A percentile compares a stretch with the other conserved stretches of the same genome.
phyloP scores from a whole-genome alignment of 2,888 invertebrate species.

The Aquatica leii region DNA sequence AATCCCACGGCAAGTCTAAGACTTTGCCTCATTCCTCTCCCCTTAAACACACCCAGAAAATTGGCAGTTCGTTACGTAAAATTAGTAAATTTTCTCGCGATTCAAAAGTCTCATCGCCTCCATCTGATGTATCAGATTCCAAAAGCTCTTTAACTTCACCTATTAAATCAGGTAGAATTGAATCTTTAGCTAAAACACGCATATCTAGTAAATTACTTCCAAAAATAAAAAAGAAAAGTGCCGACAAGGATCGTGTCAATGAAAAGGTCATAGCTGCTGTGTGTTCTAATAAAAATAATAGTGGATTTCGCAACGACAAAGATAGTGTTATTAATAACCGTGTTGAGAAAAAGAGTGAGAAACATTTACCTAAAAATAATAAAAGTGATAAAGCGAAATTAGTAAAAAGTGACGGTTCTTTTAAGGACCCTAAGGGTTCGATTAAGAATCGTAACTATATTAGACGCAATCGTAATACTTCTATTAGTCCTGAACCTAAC shows the following conservation, averaged over 20 bases:
- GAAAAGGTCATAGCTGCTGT: slow-evolving; percentile 18
- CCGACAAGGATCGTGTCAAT: slow-evolving; percentile 3
- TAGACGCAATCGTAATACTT: slow-evolving; percentile 69
- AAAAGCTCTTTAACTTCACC: slow-evolving; percentile 54
- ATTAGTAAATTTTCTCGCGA: slow-evolving; percentile 47
- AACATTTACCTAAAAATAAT: slow-evolving; percentile 41
- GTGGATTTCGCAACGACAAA: slow-evolving; percentile 41
- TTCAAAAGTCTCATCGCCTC: slow-evolving; percentile 35
- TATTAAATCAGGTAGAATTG: slow-evolving; percentile 52
- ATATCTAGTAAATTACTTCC: slow-evolving; percentile 42
- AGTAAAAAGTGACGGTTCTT: slow-evolving; percentile 48
- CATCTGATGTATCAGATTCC: slow-evolving; percentile 26
- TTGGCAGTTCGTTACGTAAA: slow-evolving; percentile 45
- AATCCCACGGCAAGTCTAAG: slow-evolving; percentile 43
- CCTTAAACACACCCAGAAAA: slow-evolving; percentile 46
- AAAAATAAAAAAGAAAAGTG: slow-evolving; percentile 45
- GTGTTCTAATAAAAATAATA: slow-evolving; percentile 24
- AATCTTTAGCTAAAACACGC: slow-evolving; percentile 43
- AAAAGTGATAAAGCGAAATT: slow-evolving; percentile 37
- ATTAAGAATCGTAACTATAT: slow-evolving; percentile 72
- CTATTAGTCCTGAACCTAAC: slow-evolving; percentile 65
- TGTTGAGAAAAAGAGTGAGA: slow-evolving; percentile 45
- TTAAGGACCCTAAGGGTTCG: slow-evolving; percentile 68
- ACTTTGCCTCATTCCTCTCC: slow-evolving; percentile 46
- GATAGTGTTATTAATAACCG: slow-evolving; percentile 38